phyloP scores from a whole-genome alignment of 2,888 invertebrate genomes.

The Diabrotica balteata region DNA sequence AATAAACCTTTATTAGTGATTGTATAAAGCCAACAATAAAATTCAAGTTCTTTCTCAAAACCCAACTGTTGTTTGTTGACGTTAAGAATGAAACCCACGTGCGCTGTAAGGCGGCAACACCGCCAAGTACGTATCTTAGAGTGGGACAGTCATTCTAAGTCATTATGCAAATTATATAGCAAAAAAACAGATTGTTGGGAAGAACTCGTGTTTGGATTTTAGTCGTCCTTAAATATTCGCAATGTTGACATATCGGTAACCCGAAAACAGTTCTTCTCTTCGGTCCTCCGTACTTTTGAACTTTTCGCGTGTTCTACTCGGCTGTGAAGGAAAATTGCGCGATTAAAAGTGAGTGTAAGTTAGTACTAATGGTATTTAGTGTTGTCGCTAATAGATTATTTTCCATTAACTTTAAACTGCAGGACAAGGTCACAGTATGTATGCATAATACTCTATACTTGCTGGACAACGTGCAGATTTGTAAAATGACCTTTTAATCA shows the following conservation, averaged over 20 bases:
- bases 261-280: background rate
- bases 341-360: slow-evolving; percentile 42
- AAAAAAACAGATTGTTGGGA: slow-evolving; percentile 41
- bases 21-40: too few species aligned
- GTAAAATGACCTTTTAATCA: background rate
- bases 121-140: slow-evolving; percentile 30
- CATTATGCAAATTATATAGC: slow-evolving; percentile 41
- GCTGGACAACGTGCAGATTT: background rate
- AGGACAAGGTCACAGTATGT: slow-evolving; percentile 25
- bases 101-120: slow-evolving; percentile 22
- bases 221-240: slow-evolving; percentile 39
- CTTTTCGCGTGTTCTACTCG: slow-evolving; percentile 1
- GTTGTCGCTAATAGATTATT: slow-evolving; percentile 14
- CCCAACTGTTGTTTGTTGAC: too few species aligned
- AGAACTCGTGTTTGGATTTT: slow-evolving; percentile 36
- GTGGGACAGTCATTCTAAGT: slow-evolving; percentile 38
- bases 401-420: slow-evolving; percentile 14
- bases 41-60: too few species aligned
- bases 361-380: slow-evolving; percentile 22
- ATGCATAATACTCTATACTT: background rate
- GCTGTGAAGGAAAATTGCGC: slow-evolving; percentile 8
- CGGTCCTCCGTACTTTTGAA: slow-evolving; percentile 1
- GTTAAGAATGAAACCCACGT: too few species aligned
- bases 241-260: slow-evolving; percentile 37
- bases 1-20: too few species aligned